A percentile compares a stretch with the other conserved stretches of the same genome.
Conservation (phyloP, 2,113 vertebrate genomes). For the Recurvirostra avosetta region DNA sequence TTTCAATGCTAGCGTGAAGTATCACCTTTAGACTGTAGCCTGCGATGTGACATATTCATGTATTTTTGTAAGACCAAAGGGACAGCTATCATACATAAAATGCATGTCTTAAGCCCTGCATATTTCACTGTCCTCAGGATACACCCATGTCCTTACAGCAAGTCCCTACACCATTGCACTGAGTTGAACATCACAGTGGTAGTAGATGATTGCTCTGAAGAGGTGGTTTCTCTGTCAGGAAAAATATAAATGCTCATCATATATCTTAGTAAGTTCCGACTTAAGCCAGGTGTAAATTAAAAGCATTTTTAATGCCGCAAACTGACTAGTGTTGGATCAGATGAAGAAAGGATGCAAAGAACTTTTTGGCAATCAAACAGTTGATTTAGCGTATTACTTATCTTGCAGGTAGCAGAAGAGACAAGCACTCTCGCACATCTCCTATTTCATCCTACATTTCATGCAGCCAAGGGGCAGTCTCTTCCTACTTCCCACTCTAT, state of each 20-base stretch:
- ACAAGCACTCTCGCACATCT: background rate
- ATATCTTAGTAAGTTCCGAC: background rate
- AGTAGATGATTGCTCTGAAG: background rate
- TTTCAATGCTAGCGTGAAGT: background rate
- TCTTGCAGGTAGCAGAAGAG: background rate
- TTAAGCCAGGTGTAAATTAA: background rate
- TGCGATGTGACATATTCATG: background rate
- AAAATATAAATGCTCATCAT: background rate
- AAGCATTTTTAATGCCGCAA: background rate
- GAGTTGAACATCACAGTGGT: background rate
- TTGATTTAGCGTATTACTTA: background rate
- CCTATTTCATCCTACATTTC: background rate
- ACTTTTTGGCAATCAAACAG: background rate
- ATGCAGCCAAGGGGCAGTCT: background rate
- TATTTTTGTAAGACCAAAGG: background rate
- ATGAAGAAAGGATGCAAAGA: background rate
- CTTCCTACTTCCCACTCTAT: background rate
- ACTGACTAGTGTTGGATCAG: background rate
- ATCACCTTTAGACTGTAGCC: background rate
- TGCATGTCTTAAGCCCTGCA: background rate
- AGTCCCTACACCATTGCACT: background rate
- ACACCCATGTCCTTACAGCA: background rate
- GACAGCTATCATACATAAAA: background rate
- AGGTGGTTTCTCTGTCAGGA: background rate
- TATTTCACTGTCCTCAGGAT: background rate